Evolutionary conservation across 2,888 invertebrate species (phyloP), one percentile per base, ranked within the genome.

Genomic region (Drosophila borborema): DNA sequence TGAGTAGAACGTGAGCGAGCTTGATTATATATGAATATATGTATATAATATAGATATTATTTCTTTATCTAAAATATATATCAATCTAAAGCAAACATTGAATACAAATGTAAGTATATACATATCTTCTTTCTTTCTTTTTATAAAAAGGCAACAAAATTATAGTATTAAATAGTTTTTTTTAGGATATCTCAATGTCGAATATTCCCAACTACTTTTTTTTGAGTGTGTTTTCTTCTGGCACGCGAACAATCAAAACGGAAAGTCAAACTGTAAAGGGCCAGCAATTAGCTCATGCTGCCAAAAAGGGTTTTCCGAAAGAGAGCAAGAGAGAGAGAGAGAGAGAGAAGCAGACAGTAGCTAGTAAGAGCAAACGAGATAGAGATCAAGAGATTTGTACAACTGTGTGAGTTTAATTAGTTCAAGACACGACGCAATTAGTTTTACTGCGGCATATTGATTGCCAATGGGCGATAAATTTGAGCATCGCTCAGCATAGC

Each of bases 361-460:
- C 6, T 3, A 36, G 16, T 16, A 14, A 20, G 34, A 23, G 23
- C 6, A 6, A 28, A 12, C 28, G 45, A 16, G 20, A 18, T 4
- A n/a, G 64, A 20, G 38, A 6, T 20, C 6, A n/a, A 48, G n/a
- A 68, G 69, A 67, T 61, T 43, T 58, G 43, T 64, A 7, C 38
- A 46, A 45, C 56, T 71, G 71, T 73, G 64, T 66, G 68, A 72
- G 59, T 74, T 84, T 85, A 89, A 89, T 85, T 87, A 89, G 84
- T 84, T 89, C 79, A 78, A 87, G 82, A 89, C 88, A 73, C 65
- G 75, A 66, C 61, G 75, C 74, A 89, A 84, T 89, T 89, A 84
- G 79, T 76, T 84, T 68, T 68, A 84, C 71, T 59, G 76, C 67
- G 62, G 68, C 72, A 54, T 84, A 89, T 85, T 87, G 84, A 89